Evolutionary conservation across 53 echinoderm and acorn worm species (phyloP).

Genomic region (Echinometra lucunter): DNA sequence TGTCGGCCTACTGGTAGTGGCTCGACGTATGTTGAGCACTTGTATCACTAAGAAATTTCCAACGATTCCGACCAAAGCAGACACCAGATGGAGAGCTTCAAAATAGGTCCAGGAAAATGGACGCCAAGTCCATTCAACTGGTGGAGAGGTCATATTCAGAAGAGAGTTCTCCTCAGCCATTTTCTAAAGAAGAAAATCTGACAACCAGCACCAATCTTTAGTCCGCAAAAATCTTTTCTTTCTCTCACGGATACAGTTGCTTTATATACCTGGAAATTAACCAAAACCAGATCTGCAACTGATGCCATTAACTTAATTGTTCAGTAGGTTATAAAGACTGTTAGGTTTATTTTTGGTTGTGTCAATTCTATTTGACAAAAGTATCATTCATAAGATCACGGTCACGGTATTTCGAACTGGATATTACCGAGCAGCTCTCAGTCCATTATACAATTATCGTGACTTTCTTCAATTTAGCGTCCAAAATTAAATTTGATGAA

Average conservation of each 20-base stretch:
- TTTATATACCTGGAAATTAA: background rate
- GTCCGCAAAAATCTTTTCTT: background rate
- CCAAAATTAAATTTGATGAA: too few relatives aligned
- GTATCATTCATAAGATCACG: background rate
- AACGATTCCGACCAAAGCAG: background rate
- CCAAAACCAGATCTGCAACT: background rate
- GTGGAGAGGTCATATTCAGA: background rate
- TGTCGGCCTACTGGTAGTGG: background rate
- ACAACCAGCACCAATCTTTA: background rate
- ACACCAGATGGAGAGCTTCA: background rate
- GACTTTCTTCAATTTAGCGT: too few relatives aligned
- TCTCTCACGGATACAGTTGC: background rate
- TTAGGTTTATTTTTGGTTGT: background rate
- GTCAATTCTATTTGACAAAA: background rate
- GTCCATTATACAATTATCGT: too few relatives aligned
- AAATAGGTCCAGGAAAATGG: background rate
- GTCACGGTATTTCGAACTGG: background rate
- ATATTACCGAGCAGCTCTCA: background rate
- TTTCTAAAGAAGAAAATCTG: background rate
- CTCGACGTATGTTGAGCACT: background rate
- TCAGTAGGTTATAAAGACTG: too few relatives aligned
- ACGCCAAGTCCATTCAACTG: background rate
- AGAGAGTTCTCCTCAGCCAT: background rate
- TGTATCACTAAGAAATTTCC: background rate
- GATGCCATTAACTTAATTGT: background rate